Conservation (phyloP, 2,113 vertebrate species). For the Oriolus oriolus region DNA sequence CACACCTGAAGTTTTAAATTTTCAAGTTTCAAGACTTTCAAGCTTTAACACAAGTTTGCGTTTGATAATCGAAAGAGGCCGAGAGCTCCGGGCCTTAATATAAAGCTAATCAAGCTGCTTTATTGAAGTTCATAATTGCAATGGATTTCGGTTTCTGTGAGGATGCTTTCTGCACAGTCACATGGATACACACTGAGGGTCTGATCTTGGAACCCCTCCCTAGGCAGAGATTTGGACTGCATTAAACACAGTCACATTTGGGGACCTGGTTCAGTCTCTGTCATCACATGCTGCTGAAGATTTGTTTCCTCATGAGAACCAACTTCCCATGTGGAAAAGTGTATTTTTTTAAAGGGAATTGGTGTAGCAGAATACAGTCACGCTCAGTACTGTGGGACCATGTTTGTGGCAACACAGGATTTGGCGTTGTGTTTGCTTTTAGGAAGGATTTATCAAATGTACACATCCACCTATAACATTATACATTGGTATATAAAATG, state of each 20-base stretch:
- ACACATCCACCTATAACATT: background rate
- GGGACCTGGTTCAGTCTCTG: background rate
- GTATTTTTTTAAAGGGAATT: background rate
- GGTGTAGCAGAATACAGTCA: background rate
- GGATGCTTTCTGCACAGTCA: background rate
- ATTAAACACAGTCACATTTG: background rate
- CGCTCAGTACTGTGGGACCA: accelerated
- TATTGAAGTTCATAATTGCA: background rate
- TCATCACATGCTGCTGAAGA: background rate
- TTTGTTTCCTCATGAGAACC: background rate
- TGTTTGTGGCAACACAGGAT: background rate
- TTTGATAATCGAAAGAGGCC: background rate
- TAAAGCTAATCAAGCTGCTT: background rate
- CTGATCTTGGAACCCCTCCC: background rate
- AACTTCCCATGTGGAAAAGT: background rate
- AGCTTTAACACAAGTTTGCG: background rate
- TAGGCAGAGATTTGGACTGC: background rate
- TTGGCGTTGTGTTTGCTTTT: background rate
- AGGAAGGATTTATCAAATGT: background rate
- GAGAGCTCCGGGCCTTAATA: background rate
- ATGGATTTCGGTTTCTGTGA: background rate
- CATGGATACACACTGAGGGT: accelerated
- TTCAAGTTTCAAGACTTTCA: background rate
- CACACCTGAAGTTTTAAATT: accelerated
- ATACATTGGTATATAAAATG: background rate